phyloP scores from a whole-genome alignment of 2,888 invertebrate genomes.

The Meteorus colon region DNA sequence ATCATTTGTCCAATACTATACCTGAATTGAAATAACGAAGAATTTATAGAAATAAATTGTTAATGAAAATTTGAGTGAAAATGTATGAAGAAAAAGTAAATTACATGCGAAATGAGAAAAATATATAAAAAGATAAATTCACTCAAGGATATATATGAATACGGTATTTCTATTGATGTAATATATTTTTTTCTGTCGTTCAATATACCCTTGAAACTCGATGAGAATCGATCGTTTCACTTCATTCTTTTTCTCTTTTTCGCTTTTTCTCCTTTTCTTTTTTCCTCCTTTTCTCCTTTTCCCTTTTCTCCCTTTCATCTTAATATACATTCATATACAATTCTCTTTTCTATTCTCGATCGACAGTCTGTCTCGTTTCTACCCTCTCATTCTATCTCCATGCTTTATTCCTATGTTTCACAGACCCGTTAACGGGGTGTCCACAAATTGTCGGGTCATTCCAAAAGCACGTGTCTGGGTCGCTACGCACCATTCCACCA shows the following conservation, averaged over 20 bases:
- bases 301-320: slow-evolving; percentile 15
- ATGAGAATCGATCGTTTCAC: slow-evolving; percentile 51
- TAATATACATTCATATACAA: neutral
- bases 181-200: slow-evolving; percentile 30
- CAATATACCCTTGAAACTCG: slow-evolving; percentile 51
- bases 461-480: slow-evolving; percentile 48
- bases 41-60: too few relatives aligned
- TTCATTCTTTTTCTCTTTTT: slow-evolving; percentile 36
- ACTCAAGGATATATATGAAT: slow-evolving; percentile 49
- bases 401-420: slow-evolving; percentile 30
- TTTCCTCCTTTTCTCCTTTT: too few relatives aligned
- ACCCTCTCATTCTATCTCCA: neutral
- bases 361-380: slow-evolving; percentile 27
- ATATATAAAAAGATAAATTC: slow-evolving; percentile 43
- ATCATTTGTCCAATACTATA: too few relatives aligned
- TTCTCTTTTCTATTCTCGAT: slow-evolving; percentile 29
- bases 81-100: too few relatives aligned
- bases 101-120: neutral
- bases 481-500: slow-evolving; percentile 23
- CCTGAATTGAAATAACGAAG: too few relatives aligned
- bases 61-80: too few relatives aligned
- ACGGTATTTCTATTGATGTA: slow-evolving; percentile 25
- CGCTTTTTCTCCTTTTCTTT: too few relatives aligned
- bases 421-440: slow-evolving; percentile 56
- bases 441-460: slow-evolving; percentile 57